phyloP scores from a whole-genome alignment of 2,797 vertebrate species.

The Poliocrania exsul region DNA sequence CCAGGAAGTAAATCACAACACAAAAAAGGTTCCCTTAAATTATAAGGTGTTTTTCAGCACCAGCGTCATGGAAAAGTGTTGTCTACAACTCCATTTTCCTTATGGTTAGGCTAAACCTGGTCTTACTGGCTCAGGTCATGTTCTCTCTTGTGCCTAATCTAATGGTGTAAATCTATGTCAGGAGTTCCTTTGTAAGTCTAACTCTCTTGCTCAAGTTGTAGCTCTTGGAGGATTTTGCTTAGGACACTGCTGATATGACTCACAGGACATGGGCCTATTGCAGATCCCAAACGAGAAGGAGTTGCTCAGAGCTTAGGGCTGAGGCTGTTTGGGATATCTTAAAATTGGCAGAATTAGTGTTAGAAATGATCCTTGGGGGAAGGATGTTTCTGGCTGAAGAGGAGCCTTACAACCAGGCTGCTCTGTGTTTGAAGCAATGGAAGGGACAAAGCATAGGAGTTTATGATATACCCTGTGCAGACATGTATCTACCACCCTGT shows the following conservation, averaged over 20 bases:
- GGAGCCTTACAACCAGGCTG: not conserved
- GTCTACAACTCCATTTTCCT: not conserved
- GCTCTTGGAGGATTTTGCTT: not conserved
- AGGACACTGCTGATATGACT: not conserved
- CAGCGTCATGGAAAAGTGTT: not conserved
- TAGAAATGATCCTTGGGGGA: not conserved
- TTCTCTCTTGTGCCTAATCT: not conserved
- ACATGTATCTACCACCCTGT: not conserved
- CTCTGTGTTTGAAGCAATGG: not conserved
- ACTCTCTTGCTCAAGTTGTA: not conserved
- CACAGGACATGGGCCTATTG: not conserved
- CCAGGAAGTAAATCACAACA: not conserved
- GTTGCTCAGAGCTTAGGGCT: not conserved
- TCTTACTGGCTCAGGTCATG: not conserved
- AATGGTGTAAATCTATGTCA: not conserved
- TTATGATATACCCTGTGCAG: not conserved
- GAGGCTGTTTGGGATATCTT: not conserved
- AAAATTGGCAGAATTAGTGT: not conserved
- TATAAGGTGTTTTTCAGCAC: not conserved
- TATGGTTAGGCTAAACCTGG: not conserved
- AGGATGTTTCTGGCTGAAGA: not conserved
- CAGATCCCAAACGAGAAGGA: not conserved
- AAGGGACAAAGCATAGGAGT: rapidly evolving
- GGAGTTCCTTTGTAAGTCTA: not conserved
- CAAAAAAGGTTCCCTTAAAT: not conserved